phyloP scores from a whole-genome alignment of 1,140 invertebrate species.

The Alviniconcha marisindica region DNA sequence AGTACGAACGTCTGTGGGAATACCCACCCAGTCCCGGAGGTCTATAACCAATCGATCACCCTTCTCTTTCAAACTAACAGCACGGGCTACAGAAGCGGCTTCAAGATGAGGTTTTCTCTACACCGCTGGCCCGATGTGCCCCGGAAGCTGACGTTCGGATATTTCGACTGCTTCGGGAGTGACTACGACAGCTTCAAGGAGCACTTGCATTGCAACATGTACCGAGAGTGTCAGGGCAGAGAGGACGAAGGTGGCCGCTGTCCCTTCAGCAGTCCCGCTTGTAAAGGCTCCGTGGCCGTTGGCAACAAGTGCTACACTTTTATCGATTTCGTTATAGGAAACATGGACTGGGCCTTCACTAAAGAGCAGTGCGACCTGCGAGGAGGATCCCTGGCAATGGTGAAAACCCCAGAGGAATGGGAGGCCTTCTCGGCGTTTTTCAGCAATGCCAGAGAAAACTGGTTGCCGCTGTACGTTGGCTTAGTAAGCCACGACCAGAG shows the following conservation, averaged over 20 bases:
- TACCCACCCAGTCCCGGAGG: no score
- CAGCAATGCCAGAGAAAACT: neutral
- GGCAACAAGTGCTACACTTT: slow-evolving; percentile 11
- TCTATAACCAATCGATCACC: neutral
- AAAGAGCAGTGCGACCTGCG: no score
- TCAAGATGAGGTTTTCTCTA: slow-evolving; percentile 21
- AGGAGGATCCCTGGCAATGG: neutral
- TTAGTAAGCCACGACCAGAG: neutral
- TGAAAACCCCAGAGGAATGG: neutral
- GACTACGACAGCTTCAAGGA: neutral
- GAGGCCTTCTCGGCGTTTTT: neutral
- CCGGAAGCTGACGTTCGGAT: neutral
- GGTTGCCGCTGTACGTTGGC: no score
- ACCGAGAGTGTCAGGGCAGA: neutral
- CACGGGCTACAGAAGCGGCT: neutral
- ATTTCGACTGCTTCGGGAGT: slow-evolving; percentile 10
- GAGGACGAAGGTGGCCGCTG: slow-evolving; percentile 28
- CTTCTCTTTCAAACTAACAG: neutral
- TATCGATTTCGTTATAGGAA: no score
- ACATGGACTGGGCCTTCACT: neutral
- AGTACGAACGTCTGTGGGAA: neutral
- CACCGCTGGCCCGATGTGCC: neutral
- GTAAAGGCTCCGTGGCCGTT: slow-evolving; percentile 3
- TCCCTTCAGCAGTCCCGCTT: slow-evolving; percentile 18
- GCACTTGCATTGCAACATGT: slow-evolving; percentile 24